phyloP scores from a whole-genome alignment of 2,797 vertebrate genomes.

The Periparus ater region DNA sequence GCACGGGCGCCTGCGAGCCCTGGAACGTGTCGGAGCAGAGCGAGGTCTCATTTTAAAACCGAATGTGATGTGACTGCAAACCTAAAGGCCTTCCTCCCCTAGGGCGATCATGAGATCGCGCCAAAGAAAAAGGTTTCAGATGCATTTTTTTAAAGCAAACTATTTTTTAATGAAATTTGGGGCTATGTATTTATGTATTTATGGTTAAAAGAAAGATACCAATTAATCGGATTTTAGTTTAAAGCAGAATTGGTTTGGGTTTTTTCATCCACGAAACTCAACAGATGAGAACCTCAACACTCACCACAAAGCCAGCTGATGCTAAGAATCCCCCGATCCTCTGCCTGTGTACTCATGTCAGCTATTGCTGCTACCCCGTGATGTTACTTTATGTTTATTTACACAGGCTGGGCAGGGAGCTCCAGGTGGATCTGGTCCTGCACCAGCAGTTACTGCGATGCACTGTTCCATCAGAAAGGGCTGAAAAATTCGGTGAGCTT shows the following conservation, averaged over 20 bases:
- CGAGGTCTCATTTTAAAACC: fast-evolving
- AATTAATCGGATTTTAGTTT: background rate
- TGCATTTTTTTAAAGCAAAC: background rate
- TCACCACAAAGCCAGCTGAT: background rate
- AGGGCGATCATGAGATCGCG: fast-evolving
- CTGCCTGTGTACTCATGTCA: too few species aligned
- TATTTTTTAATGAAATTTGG: background rate
- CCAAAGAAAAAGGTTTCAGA: background rate
- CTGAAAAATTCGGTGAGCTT: background rate
- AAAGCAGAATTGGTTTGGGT: background rate
- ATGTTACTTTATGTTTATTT: background rate
- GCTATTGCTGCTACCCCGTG: background rate
- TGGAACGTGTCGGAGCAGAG: fast-evolving
- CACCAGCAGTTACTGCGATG: background rate
- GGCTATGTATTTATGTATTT: background rate
- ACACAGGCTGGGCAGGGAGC: background rate
- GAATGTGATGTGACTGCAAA: background rate
- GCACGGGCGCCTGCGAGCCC: background rate
- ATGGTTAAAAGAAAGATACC: background rate
- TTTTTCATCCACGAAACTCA: background rate
- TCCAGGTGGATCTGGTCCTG: background rate
- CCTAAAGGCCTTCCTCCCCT: background rate
- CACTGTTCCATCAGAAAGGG: background rate
- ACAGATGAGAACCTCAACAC: background rate
- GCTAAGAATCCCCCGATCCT: background rate